Evolutionary conservation across 2,797 vertebrate genomes (phyloP), one percentile per base, ranked within the genome.

Genomic region (Sebastes steindachneri): DNA sequence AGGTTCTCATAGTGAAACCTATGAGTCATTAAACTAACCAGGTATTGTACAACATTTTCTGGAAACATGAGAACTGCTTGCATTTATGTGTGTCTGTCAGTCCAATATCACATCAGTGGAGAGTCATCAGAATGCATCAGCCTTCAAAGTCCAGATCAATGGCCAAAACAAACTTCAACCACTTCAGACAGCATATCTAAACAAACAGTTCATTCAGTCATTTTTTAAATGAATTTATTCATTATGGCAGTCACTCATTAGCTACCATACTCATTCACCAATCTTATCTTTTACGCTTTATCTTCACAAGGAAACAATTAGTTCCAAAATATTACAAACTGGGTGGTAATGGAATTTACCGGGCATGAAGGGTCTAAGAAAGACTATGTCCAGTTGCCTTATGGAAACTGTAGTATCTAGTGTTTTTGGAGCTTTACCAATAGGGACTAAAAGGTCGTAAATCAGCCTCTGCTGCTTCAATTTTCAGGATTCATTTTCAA

Each of bases 71-170:
- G 35, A 77, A 70, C 9, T 3, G 9, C 63, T 48, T 59, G 28
- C 26, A n/a, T 53, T 63, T 25, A 11, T 33, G 41, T 37, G 73
- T 37, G 73, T 58, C 1, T 21, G 15, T 57, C 29, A 54, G 57
- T 77, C 26, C 5, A 14, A 64, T 11, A 45, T 65, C 5, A 64
- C 31, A 60, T 79, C 21, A 75, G 35, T 48, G 41, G 37, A 41
- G 63, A 55, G 54, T 75, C 57, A 58, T 79, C 65, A 76, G 51
- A 66, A 68, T 59, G 48, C 71, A 83, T 82, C 67, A 59, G 65
- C 65, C 54, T 69, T 31, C 14, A 15, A 48, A 64, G 23, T 68
- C 25, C 48, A 77, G 28, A 69, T 80, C 31, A 69, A 72, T 77
- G 53, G 26, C 31, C 70, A 83, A 68, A 89, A 73, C 37, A 66